Base-by-base conservation (phyloP, 2,888 invertebrate species). In the Corbicula japonica region DNA sequence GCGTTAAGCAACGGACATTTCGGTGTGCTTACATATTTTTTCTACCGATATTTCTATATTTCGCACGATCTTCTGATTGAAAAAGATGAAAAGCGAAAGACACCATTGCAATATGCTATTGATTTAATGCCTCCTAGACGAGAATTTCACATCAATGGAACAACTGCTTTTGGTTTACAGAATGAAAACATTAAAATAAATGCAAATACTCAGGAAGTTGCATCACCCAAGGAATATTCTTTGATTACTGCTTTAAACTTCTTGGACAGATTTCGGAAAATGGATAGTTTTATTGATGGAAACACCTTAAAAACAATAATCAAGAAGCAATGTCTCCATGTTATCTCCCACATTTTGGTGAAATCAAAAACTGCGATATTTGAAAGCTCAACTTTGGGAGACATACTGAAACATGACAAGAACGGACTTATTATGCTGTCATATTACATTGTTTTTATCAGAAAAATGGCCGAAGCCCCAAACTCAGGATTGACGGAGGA, bases 311-410 rank as follows among this genome's bases (percentile, higher is more conserved):
- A n/a, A n/a, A n/a, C n/a, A n/a, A n/a, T 54, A 21, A 18, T 30
- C 1, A 54, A n/a, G 15, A 54, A 30, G n/a, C 54, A 54, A 23
- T 54, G 54, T 54, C 18, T 54, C 18, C 4, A 54, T 54, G n/a
- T 54, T 6, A 30, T 54, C n/a, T 32, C 15, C 1, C 32, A 32
- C n/a, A 15, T 54, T 10, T 30, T 54, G 15, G 54, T 32, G 1
- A 3, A 10, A 12, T 8, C 28, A 1, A n/a, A 30, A 18, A 18
- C 5, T 10, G 15, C n/a, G 4, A 15, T 6, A 6, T 30, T 12
- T 6, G 30, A 30, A 6, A 30, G 21, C n/a, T 28, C 8, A 4
- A 30, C n/a, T 10, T n/a, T 54, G 1, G 1, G 30, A 3, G 30
- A 18, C 23, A 23, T 54, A 10, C 12, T 54, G 3, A n/a, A 54